These are phyloP conservation scores for Pangasianodon gigas DNA, from an alignment of 2,113 vertebrate species.

Conservation along the genomic window DNA sequence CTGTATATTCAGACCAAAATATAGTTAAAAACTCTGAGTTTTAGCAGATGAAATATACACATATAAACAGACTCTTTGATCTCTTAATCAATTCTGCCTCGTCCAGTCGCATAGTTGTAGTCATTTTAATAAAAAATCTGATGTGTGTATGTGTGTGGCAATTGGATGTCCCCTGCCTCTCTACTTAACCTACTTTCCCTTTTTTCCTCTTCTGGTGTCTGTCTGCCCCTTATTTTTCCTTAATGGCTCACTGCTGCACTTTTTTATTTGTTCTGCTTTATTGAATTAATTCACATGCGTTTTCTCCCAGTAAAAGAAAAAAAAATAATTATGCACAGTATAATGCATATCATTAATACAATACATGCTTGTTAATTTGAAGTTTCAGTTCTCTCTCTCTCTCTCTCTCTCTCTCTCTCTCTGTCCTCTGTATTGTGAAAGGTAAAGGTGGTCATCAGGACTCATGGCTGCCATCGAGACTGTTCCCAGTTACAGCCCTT, in stretches of 20 bases:
- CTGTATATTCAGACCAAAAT: neutral
- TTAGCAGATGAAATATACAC: neutral
- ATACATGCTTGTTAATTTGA: neutral
- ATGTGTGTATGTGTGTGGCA: slow-evolving; percentile 60
- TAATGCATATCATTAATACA: neutral
- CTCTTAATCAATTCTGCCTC: slow-evolving; percentile 17
- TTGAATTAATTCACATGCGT: neutral
- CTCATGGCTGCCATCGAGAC: slow-evolving; percentile 73
- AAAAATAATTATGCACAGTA: neutral
- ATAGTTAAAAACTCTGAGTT: neutral
- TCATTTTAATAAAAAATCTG: neutral
- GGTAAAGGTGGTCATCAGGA: slow-evolving; percentile 59
- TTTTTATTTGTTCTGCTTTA: slow-evolving; percentile 29
- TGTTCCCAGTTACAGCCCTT: slow-evolving; percentile 76
- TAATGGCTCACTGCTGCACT: slow-evolving; percentile 38
- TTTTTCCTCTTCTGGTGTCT: neutral
- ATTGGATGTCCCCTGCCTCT: slow-evolving; percentile 59
- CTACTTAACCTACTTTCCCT: slow-evolving; percentile 65
- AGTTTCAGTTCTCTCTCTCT: neutral
- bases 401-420: neutral
- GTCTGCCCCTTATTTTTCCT: slow-evolving; percentile 15
- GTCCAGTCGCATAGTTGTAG: slow-evolving; percentile 26
- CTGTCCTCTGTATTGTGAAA: slow-evolving; percentile 39
- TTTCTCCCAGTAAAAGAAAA: too few species aligned
- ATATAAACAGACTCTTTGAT: neutral